A percentile compares a stretch with the other conserved stretches of the same genome.
Evolutionary conservation across 2,113 vertebrate species (phyloP).

Genomic region (Trichechus manatus): DNA sequence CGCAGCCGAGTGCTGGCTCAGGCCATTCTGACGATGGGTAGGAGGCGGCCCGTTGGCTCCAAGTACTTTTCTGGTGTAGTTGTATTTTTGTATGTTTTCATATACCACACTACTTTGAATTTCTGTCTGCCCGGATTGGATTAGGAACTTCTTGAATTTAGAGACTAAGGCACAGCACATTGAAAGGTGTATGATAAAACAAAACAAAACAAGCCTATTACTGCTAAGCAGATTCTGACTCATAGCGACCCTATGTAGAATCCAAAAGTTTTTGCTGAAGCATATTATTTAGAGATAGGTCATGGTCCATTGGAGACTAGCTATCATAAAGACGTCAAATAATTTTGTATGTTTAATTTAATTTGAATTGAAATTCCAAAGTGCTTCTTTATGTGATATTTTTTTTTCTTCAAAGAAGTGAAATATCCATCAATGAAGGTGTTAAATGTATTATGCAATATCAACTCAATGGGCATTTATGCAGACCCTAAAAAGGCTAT

Average conservation of each 20-base stretch:
- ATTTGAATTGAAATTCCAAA: slow-evolving; percentile 14
- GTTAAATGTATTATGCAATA: background rate
- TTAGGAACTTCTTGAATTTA: background rate
- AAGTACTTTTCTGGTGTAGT: slow-evolving; percentile 82
- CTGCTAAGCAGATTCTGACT: no score
- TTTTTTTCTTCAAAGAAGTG: background rate
- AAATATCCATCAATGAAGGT: background rate
- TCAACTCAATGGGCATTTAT: background rate
- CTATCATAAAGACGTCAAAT: background rate
- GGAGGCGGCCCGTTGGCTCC: slow-evolving; percentile 57
- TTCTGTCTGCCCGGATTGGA: background rate
- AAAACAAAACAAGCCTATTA: no score
- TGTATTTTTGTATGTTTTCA: background rate
- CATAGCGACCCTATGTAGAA: no score
- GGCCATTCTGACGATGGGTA: background rate
- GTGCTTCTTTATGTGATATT: background rate
- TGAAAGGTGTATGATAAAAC: background rate
- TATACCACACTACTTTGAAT: background rate
- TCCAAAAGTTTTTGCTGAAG: background rate
- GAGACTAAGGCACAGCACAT: background rate
- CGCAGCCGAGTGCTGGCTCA: background rate
- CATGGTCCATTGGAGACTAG: background rate
- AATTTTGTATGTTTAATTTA: background rate
- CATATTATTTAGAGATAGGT: background rate
- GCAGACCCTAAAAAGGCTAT: background rate